Percentiles rank a stretch among this genome's conserved stretches.
Evolutionary conservation across 64 coral and sea anemone genomes (phyloP).

Genomic region (Montipora sp.): DNA sequence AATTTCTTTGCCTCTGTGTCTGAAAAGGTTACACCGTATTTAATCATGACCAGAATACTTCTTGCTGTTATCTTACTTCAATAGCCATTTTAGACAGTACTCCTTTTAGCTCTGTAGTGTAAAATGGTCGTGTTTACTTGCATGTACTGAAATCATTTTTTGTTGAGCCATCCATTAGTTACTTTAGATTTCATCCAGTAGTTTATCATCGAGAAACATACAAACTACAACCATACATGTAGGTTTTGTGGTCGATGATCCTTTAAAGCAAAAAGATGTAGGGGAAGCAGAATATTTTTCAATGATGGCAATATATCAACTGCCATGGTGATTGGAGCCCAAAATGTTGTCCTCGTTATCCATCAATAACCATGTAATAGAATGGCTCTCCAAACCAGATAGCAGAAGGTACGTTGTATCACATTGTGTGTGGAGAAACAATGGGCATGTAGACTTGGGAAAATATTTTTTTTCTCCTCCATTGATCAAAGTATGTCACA

Average conservation of each 20-base stretch:
- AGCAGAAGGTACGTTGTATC: too few species aligned
- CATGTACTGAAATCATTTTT: too few species aligned
- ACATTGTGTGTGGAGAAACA: too few species aligned
- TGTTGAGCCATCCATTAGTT: too few species aligned
- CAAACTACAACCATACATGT: background rate
- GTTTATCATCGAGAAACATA: too few species aligned
- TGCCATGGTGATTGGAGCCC: constrained; percentile 18
- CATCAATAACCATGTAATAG: background rate
- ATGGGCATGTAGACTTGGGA: too few species aligned
- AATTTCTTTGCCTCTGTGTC: constrained; percentile 35
- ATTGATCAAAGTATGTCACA: too few species aligned
- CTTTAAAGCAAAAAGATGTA: background rate
- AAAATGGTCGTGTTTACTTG: too few species aligned
- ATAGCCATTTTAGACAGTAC: too few species aligned
- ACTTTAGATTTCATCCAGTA: too few species aligned
- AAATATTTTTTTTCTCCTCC: too few species aligned
- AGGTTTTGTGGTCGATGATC: constrained; percentile 4
- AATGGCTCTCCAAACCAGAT: constrained; percentile 11
- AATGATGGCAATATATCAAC: constrained; percentile 27
- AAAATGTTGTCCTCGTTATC: constrained; percentile 25
- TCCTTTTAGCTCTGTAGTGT: too few species aligned
- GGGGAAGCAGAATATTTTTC: constrained; percentile 17
- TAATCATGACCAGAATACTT: constrained; percentile 1
- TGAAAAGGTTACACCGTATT: background rate
- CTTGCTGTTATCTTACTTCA: background rate